Evolutionary conservation across 2,113 vertebrate genomes (phyloP).

Genomic region (Ceuthmochares aereus): DNA sequence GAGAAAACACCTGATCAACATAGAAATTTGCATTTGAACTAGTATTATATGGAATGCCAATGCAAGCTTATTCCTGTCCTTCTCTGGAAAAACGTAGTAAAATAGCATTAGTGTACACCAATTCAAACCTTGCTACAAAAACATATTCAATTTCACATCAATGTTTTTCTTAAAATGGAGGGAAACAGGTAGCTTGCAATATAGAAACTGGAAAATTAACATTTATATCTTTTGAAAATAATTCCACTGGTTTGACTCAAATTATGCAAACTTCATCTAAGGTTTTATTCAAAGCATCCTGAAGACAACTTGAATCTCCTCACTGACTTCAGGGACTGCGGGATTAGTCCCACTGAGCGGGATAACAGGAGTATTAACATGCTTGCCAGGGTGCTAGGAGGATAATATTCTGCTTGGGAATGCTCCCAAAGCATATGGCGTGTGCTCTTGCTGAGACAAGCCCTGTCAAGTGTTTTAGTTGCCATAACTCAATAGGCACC

Average conservation of each 20-base stretch:
- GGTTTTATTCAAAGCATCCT: conserved; percentile 3
- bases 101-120: neutral
- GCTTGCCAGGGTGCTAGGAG: neutral
- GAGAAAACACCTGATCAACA: neutral
- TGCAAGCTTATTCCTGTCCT: neutral
- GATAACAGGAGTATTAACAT: neutral
- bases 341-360: neutral
- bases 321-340: neutral
- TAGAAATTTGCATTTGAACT: neutral
- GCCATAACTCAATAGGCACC: neutral
- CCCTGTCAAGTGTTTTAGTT: neutral
- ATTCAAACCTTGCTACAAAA: neutral
- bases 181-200: neutral
- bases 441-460: neutral
- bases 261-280: neutral
- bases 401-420: neutral
- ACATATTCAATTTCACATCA: neutral
- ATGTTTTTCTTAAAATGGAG: neutral
- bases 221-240: neutral
- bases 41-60: neutral
- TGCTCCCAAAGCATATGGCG: conserved; percentile 21
- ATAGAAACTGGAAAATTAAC: neutral
- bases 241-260: neutral
- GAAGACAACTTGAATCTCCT: neutral
- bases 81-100: neutral